Conservation (phyloP, 92 coral and sea anemone genomes). For the Paragorgia papillata region DNA sequence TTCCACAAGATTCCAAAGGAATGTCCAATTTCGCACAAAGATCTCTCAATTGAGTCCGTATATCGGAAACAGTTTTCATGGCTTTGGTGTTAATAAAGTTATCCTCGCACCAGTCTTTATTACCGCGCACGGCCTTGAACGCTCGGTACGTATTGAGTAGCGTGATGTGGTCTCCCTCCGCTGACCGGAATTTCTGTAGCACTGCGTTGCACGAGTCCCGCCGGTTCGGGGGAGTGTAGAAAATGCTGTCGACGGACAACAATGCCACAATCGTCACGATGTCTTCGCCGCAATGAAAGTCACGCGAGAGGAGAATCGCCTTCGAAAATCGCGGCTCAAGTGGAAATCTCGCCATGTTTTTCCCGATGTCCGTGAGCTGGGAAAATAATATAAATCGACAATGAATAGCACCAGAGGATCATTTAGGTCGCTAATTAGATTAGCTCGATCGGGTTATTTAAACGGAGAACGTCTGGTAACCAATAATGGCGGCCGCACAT, state of each 20-base stretch:
- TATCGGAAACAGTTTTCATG: conserved; percentile 83
- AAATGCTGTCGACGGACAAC: conserved; percentile 87
- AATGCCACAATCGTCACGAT: conserved; percentile 85
- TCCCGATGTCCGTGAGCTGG: conserved; percentile 79
- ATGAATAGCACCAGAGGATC: too few species aligned
- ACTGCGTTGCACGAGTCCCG: conserved; percentile 83
- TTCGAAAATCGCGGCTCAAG: conserved; percentile 91
- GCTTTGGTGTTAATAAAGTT: conserved; percentile 88
- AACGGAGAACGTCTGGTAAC: too few species aligned
- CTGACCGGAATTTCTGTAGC: conserved; percentile 84
- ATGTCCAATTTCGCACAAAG: conserved; percentile 72
- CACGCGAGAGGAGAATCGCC: conserved; percentile 72
- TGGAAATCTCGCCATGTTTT: conserved; percentile 85
- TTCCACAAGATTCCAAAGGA: conserved; percentile 78
- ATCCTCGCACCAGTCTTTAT: conserved; percentile 83
- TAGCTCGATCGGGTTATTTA: too few species aligned
- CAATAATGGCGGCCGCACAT: too few species aligned
- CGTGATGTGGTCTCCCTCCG: conserved; percentile 95
- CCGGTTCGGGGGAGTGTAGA: conserved; percentile 91
- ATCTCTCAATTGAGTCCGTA: conserved; percentile 85
- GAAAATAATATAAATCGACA: not conserved
- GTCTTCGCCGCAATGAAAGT: conserved; percentile 85
- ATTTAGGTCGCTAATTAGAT: too few species aligned
- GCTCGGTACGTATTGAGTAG: conserved; percentile 94
- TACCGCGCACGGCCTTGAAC: conserved; percentile 77